Evolutionary conservation across 2,113 vertebrate genomes (phyloP).

Genomic region (Elephas maximus): DNA sequence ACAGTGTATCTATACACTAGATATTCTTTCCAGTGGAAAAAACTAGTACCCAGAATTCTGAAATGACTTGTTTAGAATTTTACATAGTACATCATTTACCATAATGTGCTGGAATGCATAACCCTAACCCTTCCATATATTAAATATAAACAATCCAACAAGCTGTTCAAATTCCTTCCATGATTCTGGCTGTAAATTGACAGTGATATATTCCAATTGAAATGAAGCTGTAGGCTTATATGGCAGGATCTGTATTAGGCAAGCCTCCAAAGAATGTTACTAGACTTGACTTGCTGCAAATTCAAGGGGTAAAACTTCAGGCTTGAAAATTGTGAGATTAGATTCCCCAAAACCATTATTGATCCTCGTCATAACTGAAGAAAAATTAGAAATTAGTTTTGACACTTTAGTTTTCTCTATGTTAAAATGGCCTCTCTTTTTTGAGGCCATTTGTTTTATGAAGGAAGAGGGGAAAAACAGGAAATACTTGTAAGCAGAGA

Average conservation of each 20-base stretch:
- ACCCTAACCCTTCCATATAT: slow-evolving; percentile 52
- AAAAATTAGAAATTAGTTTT: background rate
- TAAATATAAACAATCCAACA: slow-evolving; percentile 60
- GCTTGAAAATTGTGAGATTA: background rate
- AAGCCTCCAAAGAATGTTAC: slow-evolving; percentile 21
- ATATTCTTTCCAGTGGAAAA: slow-evolving; percentile 2
- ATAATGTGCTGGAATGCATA: slow-evolving; percentile 63
- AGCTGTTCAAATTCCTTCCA: slow-evolving; percentile 63
- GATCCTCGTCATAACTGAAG: background rate
- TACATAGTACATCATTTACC: slow-evolving; percentile 41
- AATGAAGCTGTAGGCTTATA: slow-evolving; percentile 65
- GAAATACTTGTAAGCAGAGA: slow-evolving; percentile 1
- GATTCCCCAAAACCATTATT: background rate
- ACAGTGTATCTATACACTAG: background rate
- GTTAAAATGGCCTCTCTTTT: background rate
- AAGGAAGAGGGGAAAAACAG: background rate
- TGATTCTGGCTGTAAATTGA: slow-evolving; percentile 64
- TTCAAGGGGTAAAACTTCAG: background rate
- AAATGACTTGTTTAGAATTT: slow-evolving; percentile 69
- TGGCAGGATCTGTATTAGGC: slow-evolving; percentile 6
- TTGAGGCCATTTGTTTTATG: slow-evolving; percentile 33
- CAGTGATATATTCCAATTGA: slow-evolving; percentile 65
- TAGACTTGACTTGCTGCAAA: slow-evolving; percentile 39
- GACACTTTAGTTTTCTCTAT: background rate
- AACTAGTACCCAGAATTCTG: slow-evolving; percentile 32